phyloP scores from a whole-genome alignment of 2,113 vertebrate species.

The Apeltes quadracus region DNA sequence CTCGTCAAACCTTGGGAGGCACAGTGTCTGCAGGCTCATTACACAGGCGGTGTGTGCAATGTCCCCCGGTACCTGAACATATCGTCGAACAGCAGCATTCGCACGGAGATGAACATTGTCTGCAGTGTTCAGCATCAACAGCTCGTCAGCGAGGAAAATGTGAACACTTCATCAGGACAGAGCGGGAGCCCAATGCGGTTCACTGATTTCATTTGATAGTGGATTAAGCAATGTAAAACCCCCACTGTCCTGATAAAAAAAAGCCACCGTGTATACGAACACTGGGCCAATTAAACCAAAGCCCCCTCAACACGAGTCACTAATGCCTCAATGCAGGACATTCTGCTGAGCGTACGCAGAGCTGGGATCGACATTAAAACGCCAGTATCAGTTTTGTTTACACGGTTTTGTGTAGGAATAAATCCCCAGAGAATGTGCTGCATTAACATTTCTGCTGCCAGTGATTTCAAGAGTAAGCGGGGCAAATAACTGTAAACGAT shows the following conservation, averaged over 20 bases:
- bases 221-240: background rate
- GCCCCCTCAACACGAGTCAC: constrained; percentile 16
- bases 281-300: constrained; percentile 5
- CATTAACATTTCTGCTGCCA: constrained; percentile 53
- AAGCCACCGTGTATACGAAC: background rate
- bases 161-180: constrained; percentile 24
- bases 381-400: constrained; percentile 26
- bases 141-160: constrained; percentile 20
- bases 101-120: constrained; percentile 22
- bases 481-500: constrained; percentile 35
- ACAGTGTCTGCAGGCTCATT: constrained; percentile 33
- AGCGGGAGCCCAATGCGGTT: background rate
- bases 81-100: constrained; percentile 32
- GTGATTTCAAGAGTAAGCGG: constrained; percentile 29
- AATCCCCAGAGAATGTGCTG: constrained; percentile 38
- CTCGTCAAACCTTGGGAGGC: constrained; percentile 21
- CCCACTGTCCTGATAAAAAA: background rate
- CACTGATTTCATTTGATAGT: background rate
- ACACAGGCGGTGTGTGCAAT: background rate
- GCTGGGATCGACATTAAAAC: constrained; percentile 14
- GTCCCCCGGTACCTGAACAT: constrained; percentile 25
- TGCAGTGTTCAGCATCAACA: constrained; percentile 1
- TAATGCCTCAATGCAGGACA: background rate
- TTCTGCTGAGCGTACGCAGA: constrained; percentile 47
- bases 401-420: constrained; percentile 22